A percentile compares a stretch with the other conserved stretches of the same genome.
Conservation (phyloP, 1,140 invertebrate genomes). For the Solenopsis fugax region DNA sequence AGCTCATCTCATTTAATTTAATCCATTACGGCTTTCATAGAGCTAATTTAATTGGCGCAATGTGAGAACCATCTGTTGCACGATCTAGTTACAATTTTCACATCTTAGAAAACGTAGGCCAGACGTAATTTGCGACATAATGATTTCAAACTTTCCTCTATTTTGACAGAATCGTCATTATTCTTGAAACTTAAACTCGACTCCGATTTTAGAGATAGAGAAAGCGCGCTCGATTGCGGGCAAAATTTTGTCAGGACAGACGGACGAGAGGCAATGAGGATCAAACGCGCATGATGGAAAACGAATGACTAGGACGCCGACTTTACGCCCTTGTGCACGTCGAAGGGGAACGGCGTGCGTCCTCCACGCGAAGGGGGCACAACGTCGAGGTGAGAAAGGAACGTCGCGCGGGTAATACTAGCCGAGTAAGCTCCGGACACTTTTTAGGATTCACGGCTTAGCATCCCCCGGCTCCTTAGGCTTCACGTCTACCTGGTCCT, state of each 20-base stretch:
- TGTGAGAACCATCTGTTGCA: background rate
- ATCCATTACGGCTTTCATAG: background rate
- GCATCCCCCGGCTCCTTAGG: conserved; percentile 80
- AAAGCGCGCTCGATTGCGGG: background rate
- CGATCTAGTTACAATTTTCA: background rate
- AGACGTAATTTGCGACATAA: background rate
- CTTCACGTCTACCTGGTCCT: conserved; percentile 77
- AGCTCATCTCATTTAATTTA: background rate
- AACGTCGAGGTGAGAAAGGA: conserved; percentile 51
- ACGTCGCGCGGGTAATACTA: conserved; percentile 82
- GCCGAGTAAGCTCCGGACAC: conserved; percentile 85
- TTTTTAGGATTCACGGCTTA: conserved; percentile 85
- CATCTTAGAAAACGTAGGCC: background rate
- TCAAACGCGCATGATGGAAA: conserved; percentile 79
- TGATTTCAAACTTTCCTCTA: background rate
- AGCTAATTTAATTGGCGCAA: background rate
- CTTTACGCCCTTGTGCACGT: conserved; percentile 72
- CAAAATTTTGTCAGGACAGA: background rate
- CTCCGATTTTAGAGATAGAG: background rate
- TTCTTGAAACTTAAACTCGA: background rate
- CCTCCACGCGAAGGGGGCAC: conserved; percentile 45
- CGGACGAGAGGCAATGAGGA: conserved; percentile 74
- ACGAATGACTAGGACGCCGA: conserved; percentile 69
- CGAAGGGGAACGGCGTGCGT: conserved; percentile 13
- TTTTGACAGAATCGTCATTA: background rate